These are phyloP conservation scores for Epirrhoe alternata DNA, from an alignment of 2,888 invertebrate species.

Conservation along the genomic window DNA sequence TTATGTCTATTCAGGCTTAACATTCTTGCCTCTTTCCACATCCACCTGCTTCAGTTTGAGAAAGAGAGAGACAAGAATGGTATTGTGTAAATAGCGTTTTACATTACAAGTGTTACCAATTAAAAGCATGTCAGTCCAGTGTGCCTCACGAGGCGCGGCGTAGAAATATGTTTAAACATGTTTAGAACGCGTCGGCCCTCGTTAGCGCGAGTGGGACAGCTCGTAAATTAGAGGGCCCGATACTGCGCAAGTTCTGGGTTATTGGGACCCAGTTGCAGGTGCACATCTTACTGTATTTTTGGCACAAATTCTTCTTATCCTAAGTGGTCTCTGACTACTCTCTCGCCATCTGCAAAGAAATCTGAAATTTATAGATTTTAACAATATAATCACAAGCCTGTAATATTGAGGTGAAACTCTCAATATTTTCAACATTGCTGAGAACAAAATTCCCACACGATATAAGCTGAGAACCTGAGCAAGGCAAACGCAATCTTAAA, in stretches of 20 bases:
- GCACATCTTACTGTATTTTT: background rate
- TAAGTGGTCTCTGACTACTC: too few species aligned
- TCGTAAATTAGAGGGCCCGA: conserved; percentile 25
- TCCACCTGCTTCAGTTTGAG: too few species aligned
- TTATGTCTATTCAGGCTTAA: too few species aligned
- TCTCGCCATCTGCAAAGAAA: too few species aligned
- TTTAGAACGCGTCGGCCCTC: conserved; percentile 26
- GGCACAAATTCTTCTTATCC: background rate
- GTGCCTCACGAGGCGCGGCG: conserved; percentile 6
- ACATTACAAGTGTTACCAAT: too few species aligned
- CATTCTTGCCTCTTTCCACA: too few species aligned
- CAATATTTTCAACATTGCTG: background rate
- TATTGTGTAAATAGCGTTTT: too few species aligned
- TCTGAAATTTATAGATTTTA: too few species aligned
- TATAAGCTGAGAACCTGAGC: background rate
- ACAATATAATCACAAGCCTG: too few species aligned
- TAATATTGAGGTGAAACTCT: too few species aligned
- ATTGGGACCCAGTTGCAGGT: conserved; percentile 15
- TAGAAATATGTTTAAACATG: conserved; percentile 30
- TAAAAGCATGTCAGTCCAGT: background rate
- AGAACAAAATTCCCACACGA: conserved; percentile 3
- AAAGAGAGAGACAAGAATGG: too few species aligned
- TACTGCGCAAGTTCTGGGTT: conserved; percentile 22
- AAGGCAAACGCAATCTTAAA: conserved; percentile 15
- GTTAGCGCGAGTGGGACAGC: conserved; percentile 30